These are phyloP conservation scores for Synergus umbraculus DNA, from an alignment of 2,888 invertebrate species.

Conservation along the genomic window DNA sequence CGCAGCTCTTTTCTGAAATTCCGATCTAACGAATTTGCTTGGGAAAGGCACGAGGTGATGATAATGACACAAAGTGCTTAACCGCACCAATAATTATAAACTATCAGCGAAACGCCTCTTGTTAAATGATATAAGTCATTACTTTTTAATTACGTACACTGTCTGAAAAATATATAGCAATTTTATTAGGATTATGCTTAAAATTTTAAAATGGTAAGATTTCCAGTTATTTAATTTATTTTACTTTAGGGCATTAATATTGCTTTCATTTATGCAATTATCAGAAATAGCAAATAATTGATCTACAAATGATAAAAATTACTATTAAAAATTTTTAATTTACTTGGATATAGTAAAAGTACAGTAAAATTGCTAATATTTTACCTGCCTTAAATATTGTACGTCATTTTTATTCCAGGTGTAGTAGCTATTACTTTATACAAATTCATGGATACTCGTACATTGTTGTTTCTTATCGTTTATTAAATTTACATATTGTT, in stretches of 20 bases:
- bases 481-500: conserved; percentile 38
- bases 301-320: no score
- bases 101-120: not conserved
- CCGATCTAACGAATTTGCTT: conserved; percentile 24
- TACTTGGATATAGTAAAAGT: no score
- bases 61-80: conserved; percentile 30
- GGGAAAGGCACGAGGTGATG: conserved; percentile 48
- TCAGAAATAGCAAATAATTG: no score
- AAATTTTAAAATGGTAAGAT: no score
- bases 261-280: no score
- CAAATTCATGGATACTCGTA: conserved; percentile 1
- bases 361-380: not conserved
- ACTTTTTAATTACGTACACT: not conserved
- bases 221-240: no score
- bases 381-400: not conserved
- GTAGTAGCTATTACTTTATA: not conserved
- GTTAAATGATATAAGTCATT: not conserved
- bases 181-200: no score
- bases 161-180: not conserved
- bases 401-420: not conserved
- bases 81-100: not conserved
- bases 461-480: conserved; percentile 6
- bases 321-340: no score
- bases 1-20: conserved; percentile 25
- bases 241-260: no score